These are phyloP conservation scores for Gallinago undulata DNA, from an alignment of 2,113 vertebrate genomes.

Conservation along the genomic window DNA sequence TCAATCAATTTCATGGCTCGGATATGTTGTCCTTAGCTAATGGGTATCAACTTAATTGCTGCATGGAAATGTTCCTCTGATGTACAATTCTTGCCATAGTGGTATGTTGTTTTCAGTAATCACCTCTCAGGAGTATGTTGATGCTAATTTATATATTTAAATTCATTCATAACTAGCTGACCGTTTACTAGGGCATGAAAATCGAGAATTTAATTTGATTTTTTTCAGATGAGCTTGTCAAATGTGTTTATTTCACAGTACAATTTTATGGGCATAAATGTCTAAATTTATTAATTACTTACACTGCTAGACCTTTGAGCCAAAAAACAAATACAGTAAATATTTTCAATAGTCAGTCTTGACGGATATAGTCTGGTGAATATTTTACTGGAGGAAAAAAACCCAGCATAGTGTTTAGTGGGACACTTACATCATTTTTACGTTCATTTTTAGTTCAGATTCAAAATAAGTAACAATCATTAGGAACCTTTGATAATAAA, in stretches of 20 bases:
- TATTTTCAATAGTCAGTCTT: slow-evolving; percentile 28
- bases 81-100: background rate
- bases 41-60: background rate
- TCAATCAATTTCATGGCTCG: background rate
- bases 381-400: background rate
- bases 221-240: slow-evolving; percentile 64
- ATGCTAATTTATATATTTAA: slow-evolving; percentile 58
- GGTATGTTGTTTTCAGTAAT: background rate
- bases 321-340: background rate
- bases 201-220: slow-evolving; percentile 34
- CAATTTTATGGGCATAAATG: slow-evolving; percentile 52
- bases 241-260: slow-evolving; percentile 31
- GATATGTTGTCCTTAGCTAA: background rate
- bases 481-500: background rate
- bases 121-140: background rate
- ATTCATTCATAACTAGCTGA: slow-evolving; percentile 57
- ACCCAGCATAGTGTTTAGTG: background rate
- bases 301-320: slow-evolving; percentile 31
- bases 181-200: slow-evolving; percentile 57
- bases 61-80: background rate
- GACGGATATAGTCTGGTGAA: background rate
- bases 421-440: background rate
- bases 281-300: slow-evolving; percentile 60
- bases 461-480: background rate
- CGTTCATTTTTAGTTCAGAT: background rate